phyloP scores from a whole-genome alignment of 2,888 invertebrate species.

The Drosophila trichaetosa region DNA sequence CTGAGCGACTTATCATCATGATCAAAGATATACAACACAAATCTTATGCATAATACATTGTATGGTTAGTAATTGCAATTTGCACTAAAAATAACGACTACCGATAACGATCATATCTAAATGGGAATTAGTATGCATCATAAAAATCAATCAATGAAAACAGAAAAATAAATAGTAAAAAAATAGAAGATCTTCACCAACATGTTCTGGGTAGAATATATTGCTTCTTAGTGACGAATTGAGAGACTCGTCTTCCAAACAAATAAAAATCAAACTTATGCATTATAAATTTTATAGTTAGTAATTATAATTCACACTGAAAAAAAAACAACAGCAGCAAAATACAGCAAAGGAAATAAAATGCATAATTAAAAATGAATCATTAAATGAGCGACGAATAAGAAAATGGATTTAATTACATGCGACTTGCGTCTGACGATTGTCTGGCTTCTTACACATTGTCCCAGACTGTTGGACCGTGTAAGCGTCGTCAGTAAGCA shows the following conservation, averaged over 20 bases:
- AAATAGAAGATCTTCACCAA: background rate
- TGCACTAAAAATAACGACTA: background rate
- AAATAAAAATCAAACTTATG: background rate
- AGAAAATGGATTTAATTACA: background rate
- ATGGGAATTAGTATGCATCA: background rate
- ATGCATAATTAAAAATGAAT: background rate
- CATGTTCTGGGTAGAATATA: no score
- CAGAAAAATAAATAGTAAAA: background rate
- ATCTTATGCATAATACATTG: background rate
- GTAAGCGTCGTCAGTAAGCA: constrained; percentile 18
- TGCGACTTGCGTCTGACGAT: background rate
- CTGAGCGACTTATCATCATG: background rate
- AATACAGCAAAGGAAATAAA: background rate
- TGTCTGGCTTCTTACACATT: constrained; percentile 13
- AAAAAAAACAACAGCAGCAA: background rate
- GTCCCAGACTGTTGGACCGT: constrained; percentile 7
- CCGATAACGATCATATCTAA: background rate
- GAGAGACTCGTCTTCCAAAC: background rate
- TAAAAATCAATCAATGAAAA: background rate
- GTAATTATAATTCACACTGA: background rate
- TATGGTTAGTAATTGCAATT: background rate
- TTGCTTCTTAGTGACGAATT: background rate
- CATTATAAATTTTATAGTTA: background rate
- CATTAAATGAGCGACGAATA: background rate
- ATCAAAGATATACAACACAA: background rate